Conservation (phyloP, 2,888 invertebrate genomes). For the Notodonta ziczac region DNA sequence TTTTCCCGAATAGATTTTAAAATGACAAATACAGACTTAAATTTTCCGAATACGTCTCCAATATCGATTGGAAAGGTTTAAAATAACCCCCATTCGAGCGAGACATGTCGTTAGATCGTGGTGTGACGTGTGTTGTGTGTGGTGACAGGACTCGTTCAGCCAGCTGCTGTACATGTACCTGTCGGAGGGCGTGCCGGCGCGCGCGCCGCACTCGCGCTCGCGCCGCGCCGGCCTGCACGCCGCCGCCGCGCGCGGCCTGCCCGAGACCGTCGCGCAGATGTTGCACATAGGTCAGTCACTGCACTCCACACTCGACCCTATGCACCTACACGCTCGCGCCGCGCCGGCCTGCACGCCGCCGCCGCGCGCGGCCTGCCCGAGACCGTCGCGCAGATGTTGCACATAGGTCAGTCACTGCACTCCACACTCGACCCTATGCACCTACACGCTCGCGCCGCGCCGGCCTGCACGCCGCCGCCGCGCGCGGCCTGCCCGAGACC, state of each 20-base stretch:
- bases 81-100: too few relatives aligned
- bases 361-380: too few relatives aligned
- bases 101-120: neutral
- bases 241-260: slow-evolving; percentile 89
- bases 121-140: neutral
- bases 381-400: too few relatives aligned
- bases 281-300: slow-evolving; percentile 85
- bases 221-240: slow-evolving; percentile 91
- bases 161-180: slow-evolving; percentile 91
- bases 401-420: too few relatives aligned
- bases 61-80: too few relatives aligned
- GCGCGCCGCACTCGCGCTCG: slow-evolving; percentile 87
- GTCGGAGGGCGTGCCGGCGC: slow-evolving; percentile 90
- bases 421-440: too few relatives aligned
- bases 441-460: too few relatives aligned
- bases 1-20: too few relatives aligned
- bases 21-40: too few relatives aligned
- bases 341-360: neutral
- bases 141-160: slow-evolving; percentile 86
- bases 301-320: neutral
- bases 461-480: too few relatives aligned
- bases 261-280: slow-evolving; percentile 88
- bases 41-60: too few relatives aligned
- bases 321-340: slow-evolving; percentile 7
- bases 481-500: too few relatives aligned